Percentiles rank a stretch among this genome's conserved stretches.
phyloP scores from a whole-genome alignment of 2,797 vertebrate genomes.

The Eidolon dupreanum region DNA sequence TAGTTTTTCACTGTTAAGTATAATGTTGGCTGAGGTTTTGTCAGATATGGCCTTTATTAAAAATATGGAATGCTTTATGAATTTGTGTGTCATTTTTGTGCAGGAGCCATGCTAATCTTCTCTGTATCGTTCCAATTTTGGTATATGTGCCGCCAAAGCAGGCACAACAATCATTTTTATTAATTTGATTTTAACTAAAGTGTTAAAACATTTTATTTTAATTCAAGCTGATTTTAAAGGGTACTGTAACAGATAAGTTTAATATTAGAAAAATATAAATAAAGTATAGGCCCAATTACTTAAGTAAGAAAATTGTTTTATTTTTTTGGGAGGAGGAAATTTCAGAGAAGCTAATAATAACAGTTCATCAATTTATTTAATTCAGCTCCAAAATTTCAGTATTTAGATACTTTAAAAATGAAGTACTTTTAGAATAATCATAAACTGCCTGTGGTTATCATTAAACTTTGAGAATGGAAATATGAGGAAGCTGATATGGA shows the following conservation, averaged over 20 bases:
- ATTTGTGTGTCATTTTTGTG: too few relatives aligned
- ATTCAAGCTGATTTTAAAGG: neutral
- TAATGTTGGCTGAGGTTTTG: too few relatives aligned
- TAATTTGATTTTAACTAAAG: neutral
- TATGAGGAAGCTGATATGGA: neutral
- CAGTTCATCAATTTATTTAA: neutral
- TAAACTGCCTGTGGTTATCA: neutral
- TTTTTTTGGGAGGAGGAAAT: slow-evolving; percentile 28
- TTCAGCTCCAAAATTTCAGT: neutral
- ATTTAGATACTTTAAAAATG: neutral
- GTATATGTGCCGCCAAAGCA: too few relatives aligned
- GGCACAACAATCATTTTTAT: neutral
- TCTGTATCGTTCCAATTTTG: too few relatives aligned
- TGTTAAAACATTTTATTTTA: neutral
- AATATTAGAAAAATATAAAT: neutral
- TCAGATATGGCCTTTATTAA: too few relatives aligned
- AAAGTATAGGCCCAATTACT: neutral
- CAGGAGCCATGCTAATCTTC: too few relatives aligned
- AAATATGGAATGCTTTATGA: too few relatives aligned
- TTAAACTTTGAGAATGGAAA: slow-evolving; percentile 29
- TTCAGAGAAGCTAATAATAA: neutral
- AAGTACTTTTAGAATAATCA: neutral
- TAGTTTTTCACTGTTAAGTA: too few relatives aligned
- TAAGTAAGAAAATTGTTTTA: neutral
- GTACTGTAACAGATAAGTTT: neutral